Conservation (phyloP, 1,140 invertebrate species). For the Cardiocondyla obscurior region DNA sequence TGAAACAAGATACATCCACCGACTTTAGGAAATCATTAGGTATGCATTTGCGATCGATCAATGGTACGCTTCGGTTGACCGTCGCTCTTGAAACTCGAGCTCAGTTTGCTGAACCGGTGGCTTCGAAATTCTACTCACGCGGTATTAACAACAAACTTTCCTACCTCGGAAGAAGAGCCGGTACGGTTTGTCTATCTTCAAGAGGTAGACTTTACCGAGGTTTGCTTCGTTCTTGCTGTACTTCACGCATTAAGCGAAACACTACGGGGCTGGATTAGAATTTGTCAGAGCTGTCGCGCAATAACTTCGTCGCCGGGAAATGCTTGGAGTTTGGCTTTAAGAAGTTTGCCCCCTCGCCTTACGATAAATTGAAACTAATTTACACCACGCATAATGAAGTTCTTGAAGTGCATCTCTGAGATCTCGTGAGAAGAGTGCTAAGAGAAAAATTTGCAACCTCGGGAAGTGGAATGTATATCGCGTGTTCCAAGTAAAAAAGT, state of each 20-base stretch:
- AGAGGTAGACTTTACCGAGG: conserved; percentile 37
- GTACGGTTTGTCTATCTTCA: conserved; percentile 41
- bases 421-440: background rate
- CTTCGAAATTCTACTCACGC: conserved; percentile 42
- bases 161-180: background rate
- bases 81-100: background rate
- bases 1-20: too few relatives aligned
- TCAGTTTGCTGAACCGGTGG: background rate
- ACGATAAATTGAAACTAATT: conserved; percentile 53
- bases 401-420: conserved; percentile 28
- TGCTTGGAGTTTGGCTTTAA: conserved; percentile 42
- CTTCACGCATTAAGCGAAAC: conserved; percentile 49
- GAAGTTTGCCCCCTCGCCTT: conserved; percentile 36
- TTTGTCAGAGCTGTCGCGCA: conserved; percentile 48
- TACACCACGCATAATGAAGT: conserved; percentile 50
- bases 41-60: background rate
- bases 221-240: conserved; percentile 38
- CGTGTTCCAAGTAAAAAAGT: background rate
- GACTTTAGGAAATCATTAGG: too few relatives aligned
- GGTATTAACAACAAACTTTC: conserved; percentile 45
- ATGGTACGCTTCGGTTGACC: background rate
- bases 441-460: conserved; percentile 34
- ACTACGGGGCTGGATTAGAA: conserved; percentile 44
- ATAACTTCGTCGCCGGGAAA: conserved; percentile 38
- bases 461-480: conserved; percentile 22